Evolutionary conservation across 2,888 invertebrate genomes (phyloP).

Genomic region (Tillus elongatus): DNA sequence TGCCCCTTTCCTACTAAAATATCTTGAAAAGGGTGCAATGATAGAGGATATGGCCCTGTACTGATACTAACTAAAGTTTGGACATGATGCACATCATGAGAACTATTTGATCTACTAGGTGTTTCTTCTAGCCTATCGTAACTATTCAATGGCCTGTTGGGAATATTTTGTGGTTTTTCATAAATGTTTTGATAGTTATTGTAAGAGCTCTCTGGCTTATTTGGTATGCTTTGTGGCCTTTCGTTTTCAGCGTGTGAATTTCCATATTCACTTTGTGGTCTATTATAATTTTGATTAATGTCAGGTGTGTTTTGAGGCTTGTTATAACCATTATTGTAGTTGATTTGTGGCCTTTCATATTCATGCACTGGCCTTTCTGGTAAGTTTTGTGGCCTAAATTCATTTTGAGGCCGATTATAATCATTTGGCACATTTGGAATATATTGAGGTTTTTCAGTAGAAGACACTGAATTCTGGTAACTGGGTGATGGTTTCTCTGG

Average conservation of each 20-base stretch:
- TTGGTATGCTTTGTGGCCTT: constrained; percentile 1
- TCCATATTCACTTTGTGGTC: constrained; percentile 1
- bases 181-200: not conserved
- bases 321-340: not conserved
- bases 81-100: no score
- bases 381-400: no score
- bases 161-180: not conserved
- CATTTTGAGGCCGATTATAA: no score
- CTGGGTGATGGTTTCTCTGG: no score
- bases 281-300: not conserved
- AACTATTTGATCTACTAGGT: not conserved
- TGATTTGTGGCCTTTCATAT: no score
- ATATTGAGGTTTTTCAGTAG: constrained; percentile 15
- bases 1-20: no score
- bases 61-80: no score
- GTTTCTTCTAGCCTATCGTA: not conserved
- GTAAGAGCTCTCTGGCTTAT: constrained; percentile 1
- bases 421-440: constrained; percentile 8
- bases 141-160: not conserved
- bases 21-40: no score
- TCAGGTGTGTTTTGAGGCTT: constrained; percentile 3
- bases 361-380: not conserved
- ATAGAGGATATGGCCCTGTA: no score
- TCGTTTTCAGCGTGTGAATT: no score
- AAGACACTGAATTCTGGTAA: no score